phyloP scores from a whole-genome alignment of 2,888 invertebrate species.

The Smittia sp. region DNA sequence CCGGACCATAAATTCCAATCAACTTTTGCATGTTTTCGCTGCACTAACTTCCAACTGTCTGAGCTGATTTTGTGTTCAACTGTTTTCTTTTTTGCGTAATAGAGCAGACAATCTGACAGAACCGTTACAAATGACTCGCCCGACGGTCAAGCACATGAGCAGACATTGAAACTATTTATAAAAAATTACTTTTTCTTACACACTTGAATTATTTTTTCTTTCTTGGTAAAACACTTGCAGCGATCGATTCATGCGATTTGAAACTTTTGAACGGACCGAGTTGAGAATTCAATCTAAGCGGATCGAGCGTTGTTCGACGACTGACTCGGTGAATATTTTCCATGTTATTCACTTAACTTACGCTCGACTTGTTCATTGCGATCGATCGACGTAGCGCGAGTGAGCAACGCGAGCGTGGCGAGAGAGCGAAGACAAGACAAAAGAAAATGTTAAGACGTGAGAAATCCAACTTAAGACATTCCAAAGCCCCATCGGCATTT shows the following conservation, averaged over 20 bases:
- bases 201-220: neutral
- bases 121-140: neutral
- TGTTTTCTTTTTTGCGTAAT: neutral
- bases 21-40: neutral
- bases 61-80: neutral
- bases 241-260: too few species aligned
- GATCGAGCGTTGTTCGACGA: neutral
- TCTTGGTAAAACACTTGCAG: too few species aligned
- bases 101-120: neutral
- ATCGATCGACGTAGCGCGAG: neutral
- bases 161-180: constrained; percentile 1
- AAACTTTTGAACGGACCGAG: too few species aligned
- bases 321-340: neutral
- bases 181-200: neutral
- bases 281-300: neutral
- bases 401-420: neutral
- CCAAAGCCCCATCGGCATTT: too few species aligned
- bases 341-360: too few species aligned
- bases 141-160: neutral
- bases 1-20: neutral
- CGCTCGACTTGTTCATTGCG: neutral
- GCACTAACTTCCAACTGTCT: neutral
- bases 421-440: neutral
- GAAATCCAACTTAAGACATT: too few species aligned
- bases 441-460: too few species aligned